Percentiles rank a stretch among this genome's conserved stretches.
These are phyloP conservation scores for Argentina silus DNA, from an alignment of 2,797 vertebrate genomes.

Conservation along the genomic window DNA sequence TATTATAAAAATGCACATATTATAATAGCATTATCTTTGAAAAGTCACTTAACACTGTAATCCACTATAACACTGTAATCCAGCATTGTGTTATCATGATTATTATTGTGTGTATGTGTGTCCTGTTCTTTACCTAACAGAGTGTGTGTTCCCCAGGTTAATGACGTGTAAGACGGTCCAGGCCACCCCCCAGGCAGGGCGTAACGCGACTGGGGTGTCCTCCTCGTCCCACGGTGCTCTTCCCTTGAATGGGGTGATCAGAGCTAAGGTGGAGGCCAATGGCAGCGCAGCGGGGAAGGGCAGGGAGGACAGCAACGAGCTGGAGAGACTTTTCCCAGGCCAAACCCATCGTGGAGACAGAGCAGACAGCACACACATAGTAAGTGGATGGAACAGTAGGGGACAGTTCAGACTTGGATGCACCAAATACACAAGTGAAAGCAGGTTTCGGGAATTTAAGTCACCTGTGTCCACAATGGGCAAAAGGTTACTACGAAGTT, in stretches of 20 bases:
- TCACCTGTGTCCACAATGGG: background rate
- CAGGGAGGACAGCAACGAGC: constrained; percentile 84
- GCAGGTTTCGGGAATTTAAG: background rate
- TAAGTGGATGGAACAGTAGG: constrained; percentile 55
- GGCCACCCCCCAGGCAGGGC: constrained; percentile 85
- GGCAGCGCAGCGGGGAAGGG: constrained; percentile 74
- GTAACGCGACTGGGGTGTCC: constrained; percentile 68
- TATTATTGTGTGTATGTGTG: constrained; percentile 10
- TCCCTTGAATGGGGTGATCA: constrained; percentile 75
- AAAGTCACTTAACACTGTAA: no score
- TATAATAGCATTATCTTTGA: no score
- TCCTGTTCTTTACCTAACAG: background rate
- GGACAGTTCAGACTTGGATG: no score
- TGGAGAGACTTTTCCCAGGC: constrained; percentile 86
- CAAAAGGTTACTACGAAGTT: no score
- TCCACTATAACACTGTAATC: background rate
- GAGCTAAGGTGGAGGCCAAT: constrained; percentile 74
- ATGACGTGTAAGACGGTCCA: constrained; percentile 92
- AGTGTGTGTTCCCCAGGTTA: constrained; percentile 74
- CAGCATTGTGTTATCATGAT: background rate
- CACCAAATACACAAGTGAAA: constrained; percentile 12
- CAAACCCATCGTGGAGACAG: constrained; percentile 51
- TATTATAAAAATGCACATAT: no score
- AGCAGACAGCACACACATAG: constrained; percentile 57
- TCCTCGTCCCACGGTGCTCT: constrained; percentile 75